Conservation (phyloP, 2,797 vertebrate species). For the Lagorchestes hirsutus region DNA sequence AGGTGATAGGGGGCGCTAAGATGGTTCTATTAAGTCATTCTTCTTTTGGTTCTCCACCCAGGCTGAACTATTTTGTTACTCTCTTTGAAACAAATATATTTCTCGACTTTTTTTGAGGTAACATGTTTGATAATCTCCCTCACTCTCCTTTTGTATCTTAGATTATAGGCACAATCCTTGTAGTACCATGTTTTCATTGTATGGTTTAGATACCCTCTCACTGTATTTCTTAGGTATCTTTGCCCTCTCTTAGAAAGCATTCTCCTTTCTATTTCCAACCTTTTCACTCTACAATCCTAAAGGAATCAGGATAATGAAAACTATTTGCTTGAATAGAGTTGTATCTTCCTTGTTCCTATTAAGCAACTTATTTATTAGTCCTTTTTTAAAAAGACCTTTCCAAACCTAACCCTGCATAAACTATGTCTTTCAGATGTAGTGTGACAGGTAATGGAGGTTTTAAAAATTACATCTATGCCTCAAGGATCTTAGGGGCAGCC, state of each 20-base stretch:
- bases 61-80: background rate
- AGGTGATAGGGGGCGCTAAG: background rate
- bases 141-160: background rate
- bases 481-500: background rate
- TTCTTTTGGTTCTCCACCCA: background rate
- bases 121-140: slow-evolving; percentile 14
- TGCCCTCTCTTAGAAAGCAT: slow-evolving; percentile 31
- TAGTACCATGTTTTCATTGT: background rate
- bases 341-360: slow-evolving; percentile 53
- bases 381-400: slow-evolving; percentile 32
- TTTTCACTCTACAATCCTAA: background rate
- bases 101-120: background rate
- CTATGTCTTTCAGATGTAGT: background rate
- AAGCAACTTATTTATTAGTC: slow-evolving; percentile 39
- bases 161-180: background rate
- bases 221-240: slow-evolving; percentile 45
- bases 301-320: slow-evolving; percentile 55
- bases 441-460: background rate
- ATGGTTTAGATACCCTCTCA: background rate
- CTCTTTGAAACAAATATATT: background rate
- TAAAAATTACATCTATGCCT: background rate
- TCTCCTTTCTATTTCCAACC: slow-evolving; percentile 58
- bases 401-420: slow-evolving; percentile 39
- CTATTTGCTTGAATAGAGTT: slow-evolving; percentile 48
- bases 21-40: background rate